These are phyloP conservation scores for Boulengerochromis microlepis DNA, from an alignment of 2,113 vertebrate genomes.

Conservation along the genomic window DNA sequence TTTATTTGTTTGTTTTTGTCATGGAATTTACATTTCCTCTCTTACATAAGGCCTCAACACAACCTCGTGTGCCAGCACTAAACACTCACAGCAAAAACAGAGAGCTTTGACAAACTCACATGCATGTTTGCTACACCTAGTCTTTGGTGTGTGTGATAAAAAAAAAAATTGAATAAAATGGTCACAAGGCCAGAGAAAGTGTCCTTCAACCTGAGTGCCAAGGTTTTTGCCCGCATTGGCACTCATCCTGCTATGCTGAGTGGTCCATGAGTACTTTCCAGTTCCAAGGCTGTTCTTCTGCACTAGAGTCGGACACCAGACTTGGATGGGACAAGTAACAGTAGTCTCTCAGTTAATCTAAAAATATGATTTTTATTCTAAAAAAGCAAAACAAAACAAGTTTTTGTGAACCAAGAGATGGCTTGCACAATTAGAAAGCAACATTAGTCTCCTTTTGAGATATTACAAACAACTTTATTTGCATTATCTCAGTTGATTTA, in stretches of 20 bases:
- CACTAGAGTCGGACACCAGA: neutral
- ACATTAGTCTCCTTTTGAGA: neutral
- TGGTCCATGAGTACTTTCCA: constrained; percentile 1
- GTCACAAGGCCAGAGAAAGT: constrained; percentile 15
- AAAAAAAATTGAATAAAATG: neutral
- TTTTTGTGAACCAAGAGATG: neutral
- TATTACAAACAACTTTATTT: neutral
- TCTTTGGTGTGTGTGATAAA: constrained; percentile 43
- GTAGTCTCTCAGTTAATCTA: neutral
- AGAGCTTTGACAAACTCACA: constrained; percentile 6
- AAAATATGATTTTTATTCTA: neutral
- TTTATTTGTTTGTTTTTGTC: constrained; percentile 69
- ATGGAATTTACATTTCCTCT: constrained; percentile 64
- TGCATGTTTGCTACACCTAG: constrained; percentile 18
- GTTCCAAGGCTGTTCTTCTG: neutral
- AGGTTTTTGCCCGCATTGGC: neutral
- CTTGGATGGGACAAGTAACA: neutral
- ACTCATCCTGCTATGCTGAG: neutral
- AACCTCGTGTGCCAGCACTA: constrained; percentile 24
- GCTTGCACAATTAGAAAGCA: neutral
- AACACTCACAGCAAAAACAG: constrained; percentile 14
- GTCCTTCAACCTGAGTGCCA: neutral
- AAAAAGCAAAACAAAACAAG: neutral
- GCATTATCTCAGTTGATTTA: neutral
- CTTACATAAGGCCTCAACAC: constrained; percentile 29